Conservation (phyloP, 1,140 invertebrate species). For the Drosophila albomicans region DNA sequence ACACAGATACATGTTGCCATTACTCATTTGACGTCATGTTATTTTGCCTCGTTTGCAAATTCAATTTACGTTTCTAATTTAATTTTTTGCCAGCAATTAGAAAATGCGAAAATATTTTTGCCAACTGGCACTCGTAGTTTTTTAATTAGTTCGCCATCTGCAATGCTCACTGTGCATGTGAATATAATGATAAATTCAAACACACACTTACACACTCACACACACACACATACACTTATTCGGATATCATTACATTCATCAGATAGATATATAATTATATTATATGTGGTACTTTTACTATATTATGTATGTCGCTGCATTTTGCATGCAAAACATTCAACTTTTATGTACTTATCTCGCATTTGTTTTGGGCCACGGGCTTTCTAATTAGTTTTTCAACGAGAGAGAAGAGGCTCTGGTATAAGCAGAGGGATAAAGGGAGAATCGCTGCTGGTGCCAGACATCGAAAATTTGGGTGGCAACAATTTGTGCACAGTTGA, state of each 20-base stretch:
- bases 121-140: conserved; percentile 59
- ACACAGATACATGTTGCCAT: conserved; percentile 40
- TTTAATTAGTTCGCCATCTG: conserved; percentile 68
- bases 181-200: conserved; percentile 40
- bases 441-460: neutral
- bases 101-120: conserved; percentile 79
- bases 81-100: conserved; percentile 60
- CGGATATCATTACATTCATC: conserved; percentile 5
- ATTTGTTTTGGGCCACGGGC: neutral
- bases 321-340: conserved; percentile 17
- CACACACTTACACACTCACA: neutral
- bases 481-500: neutral
- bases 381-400: conserved; percentile 15
- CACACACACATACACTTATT: neutral
- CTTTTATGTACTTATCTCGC: conserved; percentile 32
- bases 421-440: neutral
- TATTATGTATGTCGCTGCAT: conserved; percentile 9
- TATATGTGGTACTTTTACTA: neutral
- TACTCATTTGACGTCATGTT: conserved; percentile 71
- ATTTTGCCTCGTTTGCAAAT: conserved; percentile 72
- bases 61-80: conserved; percentile 79
- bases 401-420: neutral
- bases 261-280: conserved; percentile 3
- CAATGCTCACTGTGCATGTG: conserved; percentile 20
- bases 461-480: neutral